Base-by-base conservation (phyloP, 2,797 vertebrate genomes). In the Spea hammondii region DNA sequence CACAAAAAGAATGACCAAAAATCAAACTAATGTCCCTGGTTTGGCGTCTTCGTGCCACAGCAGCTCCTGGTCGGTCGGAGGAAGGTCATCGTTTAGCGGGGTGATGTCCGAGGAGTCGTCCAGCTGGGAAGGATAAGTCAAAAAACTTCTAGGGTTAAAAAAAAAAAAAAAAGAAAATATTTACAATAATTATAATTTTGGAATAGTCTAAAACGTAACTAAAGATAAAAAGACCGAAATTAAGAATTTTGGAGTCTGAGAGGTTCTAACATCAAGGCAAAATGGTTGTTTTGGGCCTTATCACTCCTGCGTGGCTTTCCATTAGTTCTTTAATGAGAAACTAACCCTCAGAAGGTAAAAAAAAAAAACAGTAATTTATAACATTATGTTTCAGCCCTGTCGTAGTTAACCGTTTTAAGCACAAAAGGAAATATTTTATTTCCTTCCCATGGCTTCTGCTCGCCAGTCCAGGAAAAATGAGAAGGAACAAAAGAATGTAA, bases 31-130 rank as follows among this genome's bases (percentile, higher is more conserved):
- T 0, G 97, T 99, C 88, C 97, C 97, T 0, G 97, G 96, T 86
- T 98, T 97, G 6, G 96, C 95, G 84, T 96, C 93, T 86, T 97
- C 96, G 0, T 98, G 96, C 97, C 97, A 99, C 73, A 91, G 90
- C 14, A 99, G 84, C 81, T 91, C 94, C 88, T 94, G 90, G 76
- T 97, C 95, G 0, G 89, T 89, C 6, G 89, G 87, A 70, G 94
- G 92, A 85, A 90, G 83, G 83, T 85, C 85, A 0, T 86, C 89
- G 83, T 92, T 91, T 87, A 92, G 6, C 62, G 54, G 92, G 85
- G 85, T 85, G 86, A 89, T 88, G 0, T 86, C 85, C 0, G 89
- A 32, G 32, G 32, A 83, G 0, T 84, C 72, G 10, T 94, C 94
- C 87, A 91, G 85, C 74, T 93, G 94, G 88, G 87, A 12, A 32